Percentiles rank a stretch among this genome's conserved stretches.
Evolutionary conservation across 2,797 vertebrate species (phyloP).

Genomic region (Molossus alvarezi): DNA sequence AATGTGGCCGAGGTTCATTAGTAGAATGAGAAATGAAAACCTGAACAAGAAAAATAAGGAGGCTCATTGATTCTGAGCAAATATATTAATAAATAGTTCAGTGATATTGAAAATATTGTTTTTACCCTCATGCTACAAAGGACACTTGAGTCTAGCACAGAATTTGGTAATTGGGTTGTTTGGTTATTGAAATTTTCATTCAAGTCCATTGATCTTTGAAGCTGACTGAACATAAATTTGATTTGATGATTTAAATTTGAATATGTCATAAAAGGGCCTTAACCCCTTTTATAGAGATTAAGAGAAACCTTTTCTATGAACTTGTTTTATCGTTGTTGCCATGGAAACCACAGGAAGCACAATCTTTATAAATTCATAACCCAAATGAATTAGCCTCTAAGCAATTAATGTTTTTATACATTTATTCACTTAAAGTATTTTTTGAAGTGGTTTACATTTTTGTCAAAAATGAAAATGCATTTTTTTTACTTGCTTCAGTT

Average conservation of each 20-base stretch:
- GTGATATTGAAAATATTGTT: conserved; percentile 34
- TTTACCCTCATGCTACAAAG: conserved; percentile 21
- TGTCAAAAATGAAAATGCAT: conserved; percentile 73
- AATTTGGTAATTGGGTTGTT: conserved; percentile 54
- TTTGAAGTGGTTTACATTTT: conserved; percentile 68
- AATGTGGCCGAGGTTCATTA: not conserved
- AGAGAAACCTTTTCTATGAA: conserved; percentile 52
- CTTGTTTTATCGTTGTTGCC: conserved; percentile 80
- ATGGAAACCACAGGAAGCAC: conserved; percentile 83
- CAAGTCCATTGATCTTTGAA: conserved; percentile 58
- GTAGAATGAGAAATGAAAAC: conserved; percentile 47
- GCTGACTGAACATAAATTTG: conserved; percentile 61
- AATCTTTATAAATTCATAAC: conserved; percentile 83
- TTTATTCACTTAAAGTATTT: conserved; percentile 81
- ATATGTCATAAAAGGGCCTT: not conserved
- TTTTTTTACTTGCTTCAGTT: conserved; percentile 68
- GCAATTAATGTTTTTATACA: conserved; percentile 82
- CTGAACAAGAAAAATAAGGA: conserved; percentile 55
- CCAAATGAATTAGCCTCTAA: conserved; percentile 82
- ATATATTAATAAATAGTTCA: not conserved
- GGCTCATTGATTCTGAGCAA: conserved; percentile 31
- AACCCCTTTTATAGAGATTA: conserved; percentile 65
- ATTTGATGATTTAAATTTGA: conserved; percentile 63
- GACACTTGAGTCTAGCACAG: not conserved
- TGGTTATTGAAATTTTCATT: conserved; percentile 47